A percentile compares a stretch with the other conserved stretches of the same genome.
Evolutionary conservation across 2,797 vertebrate genomes (phyloP).

Genomic region (Leptodactylus fallax): DNA sequence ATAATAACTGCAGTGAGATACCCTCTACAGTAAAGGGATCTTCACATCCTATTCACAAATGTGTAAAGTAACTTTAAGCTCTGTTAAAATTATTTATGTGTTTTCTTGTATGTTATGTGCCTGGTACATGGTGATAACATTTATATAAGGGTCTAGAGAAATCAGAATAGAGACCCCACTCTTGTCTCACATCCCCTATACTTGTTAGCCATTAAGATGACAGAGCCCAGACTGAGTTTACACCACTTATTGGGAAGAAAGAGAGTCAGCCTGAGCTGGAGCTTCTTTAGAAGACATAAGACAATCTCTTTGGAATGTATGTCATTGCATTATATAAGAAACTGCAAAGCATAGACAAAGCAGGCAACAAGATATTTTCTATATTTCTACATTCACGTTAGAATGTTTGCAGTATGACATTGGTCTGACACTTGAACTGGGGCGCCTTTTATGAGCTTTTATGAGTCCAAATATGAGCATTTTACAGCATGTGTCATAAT

Average conservation of each 20-base stretch:
- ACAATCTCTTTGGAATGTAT: not conserved
- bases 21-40: not conserved
- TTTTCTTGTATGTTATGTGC: not conserved
- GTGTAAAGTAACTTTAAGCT: not conserved
- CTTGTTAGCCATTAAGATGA: too few species aligned
- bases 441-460: too few species aligned
- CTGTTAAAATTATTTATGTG: not conserved
- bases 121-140: not conserved
- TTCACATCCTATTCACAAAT: not conserved
- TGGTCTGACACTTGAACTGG: too few species aligned
- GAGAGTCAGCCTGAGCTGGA: too few species aligned
- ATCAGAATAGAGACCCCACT: not conserved
- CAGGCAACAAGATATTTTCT: too few species aligned
- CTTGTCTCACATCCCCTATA: not conserved
- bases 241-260: not conserved
- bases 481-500: too few species aligned
- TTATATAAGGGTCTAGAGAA: not conserved
- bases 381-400: too few species aligned
- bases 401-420: too few species aligned
- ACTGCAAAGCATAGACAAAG: not conserved
- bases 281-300: too few species aligned
- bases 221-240: not conserved
- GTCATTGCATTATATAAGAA: not conserved
- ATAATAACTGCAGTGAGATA: not conserved
- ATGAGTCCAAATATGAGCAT: too few species aligned